Base-by-base conservation (phyloP, 2,888 invertebrate genomes). In the Arrhopalites spinosus region DNA sequence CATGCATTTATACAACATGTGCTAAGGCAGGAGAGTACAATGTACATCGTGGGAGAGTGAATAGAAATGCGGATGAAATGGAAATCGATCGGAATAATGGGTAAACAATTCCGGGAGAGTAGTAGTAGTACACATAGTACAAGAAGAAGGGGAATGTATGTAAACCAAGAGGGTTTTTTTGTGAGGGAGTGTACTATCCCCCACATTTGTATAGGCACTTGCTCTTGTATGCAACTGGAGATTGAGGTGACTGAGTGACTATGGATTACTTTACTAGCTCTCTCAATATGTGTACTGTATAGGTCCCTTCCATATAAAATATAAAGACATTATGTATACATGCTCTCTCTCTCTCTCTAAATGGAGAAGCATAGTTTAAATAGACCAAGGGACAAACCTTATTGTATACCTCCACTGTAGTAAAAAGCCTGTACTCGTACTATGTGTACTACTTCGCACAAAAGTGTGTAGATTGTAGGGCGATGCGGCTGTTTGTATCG, bases 51-150 rank as follows among this genome's bases (percentile, higher is more conserved):
- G 43, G n/a, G 69, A 27, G 29, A 53, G 29, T 27, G 56, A 61
- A 61, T 45, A 3, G 43, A 43, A 73, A 73, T 73, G 56, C 56
- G 67, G 73, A 73, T 73, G 73, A 67, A 67, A 73, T 73, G 77
- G 77, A 72, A 77, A 77, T 77, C 77, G 77, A 77, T 77, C 77
- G 73, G 69, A 73, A 69, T 77, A 75, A 77, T 77, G 77, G 77
- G 75, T 77, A 77, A 77, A 77, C 77, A 77, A 77, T 77, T 75
- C 75, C 68, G 56, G 43, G 61, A 61, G 71, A 56, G 20, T 27
- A 69, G 69, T 50, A n/a, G 53, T 27, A 7, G 27, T 36, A 25
- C 17, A 7, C 36, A 11, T 64, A 20, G 47, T 47, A 63, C 25
- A n/a, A 20, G 36, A n/a, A 13, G 45, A 61, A 59, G 50, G 53